Percentiles rank a stretch among this genome's conserved stretches.
phyloP scores from a whole-genome alignment of 2,888 invertebrate species.

The Drosophila putrida region DNA sequence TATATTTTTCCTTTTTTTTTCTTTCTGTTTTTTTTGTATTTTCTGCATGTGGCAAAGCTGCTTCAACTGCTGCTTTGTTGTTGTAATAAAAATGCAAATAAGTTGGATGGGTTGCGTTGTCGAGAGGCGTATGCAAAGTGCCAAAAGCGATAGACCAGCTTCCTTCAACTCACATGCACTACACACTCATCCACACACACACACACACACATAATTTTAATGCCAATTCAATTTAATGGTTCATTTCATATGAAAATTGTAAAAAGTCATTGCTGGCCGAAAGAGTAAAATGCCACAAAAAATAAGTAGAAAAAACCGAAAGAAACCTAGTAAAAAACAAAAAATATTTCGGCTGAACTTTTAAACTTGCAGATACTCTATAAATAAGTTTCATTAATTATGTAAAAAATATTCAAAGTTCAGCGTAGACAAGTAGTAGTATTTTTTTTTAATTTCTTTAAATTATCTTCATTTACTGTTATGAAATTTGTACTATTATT shows the following conservation, averaged over 20 bases:
- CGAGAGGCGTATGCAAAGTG: slow-evolving; percentile 72
- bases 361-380: slow-evolving; percentile 15
- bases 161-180: slow-evolving; percentile 2
- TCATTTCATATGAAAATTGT: slow-evolving; percentile 81
- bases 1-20: slow-evolving; percentile 27
- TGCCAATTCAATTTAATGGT: slow-evolving; percentile 81
- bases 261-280: slow-evolving; percentile 79
- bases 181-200: slow-evolving; percentile 18
- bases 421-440: no score
- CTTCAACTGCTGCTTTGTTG: slow-evolving; percentile 60
- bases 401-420: neutral
- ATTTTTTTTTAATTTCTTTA: no score
- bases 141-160: slow-evolving; percentile 65
- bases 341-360: neutral
- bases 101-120: slow-evolving; percentile 67
- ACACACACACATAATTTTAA: slow-evolving; percentile 71
- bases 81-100: slow-evolving; percentile 81
- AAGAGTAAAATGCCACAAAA: slow-evolving; percentile 55
- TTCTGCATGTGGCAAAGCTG: slow-evolving; percentile 47
- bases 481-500: no score
- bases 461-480: neutral
- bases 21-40: slow-evolving; percentile 14
- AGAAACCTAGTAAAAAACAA: slow-evolving; percentile 23
- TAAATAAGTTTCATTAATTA: neutral
- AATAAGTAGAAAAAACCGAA: slow-evolving; percentile 20